Conservation (phyloP, 1,140 invertebrate species). For the Solenopsis fugax region DNA sequence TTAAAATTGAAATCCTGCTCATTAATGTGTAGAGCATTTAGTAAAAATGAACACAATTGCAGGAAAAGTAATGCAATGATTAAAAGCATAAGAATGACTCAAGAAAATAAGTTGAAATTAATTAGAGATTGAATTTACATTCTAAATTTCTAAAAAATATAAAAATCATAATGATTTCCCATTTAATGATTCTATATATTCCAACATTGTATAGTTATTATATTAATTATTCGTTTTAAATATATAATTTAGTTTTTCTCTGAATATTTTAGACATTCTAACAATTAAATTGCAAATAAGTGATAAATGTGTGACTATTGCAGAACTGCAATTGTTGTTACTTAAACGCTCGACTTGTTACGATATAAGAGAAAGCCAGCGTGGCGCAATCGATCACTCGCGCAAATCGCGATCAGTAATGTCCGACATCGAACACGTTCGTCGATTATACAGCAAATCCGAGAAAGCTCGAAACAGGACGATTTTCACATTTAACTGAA, state of each 20-base stretch:
- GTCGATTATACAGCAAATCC: constrained; percentile 12
- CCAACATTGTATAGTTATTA: not conserved
- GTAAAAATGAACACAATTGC: not conserved
- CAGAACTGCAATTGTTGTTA: not conserved
- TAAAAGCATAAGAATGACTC: not conserved
- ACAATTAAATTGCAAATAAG: constrained; percentile 15
- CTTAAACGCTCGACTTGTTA: constrained; percentile 10
- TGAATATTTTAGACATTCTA: not conserved
- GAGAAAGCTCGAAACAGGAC: constrained; percentile 16
- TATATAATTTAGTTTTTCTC: not conserved
- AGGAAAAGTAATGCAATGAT: not conserved
- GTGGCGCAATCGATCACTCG: constrained; percentile 3
- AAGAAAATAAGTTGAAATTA: constrained; percentile 6
- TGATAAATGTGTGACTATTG: not conserved
- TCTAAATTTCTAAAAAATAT: constrained; percentile 7
- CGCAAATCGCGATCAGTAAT: constrained; percentile 11
- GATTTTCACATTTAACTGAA: constrained; percentile 44
- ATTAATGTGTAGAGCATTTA: not conserved
- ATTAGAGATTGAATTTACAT: not conserved
- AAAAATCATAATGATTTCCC: not conserved
- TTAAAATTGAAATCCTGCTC: not conserved
- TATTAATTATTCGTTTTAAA: not conserved
- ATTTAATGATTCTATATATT: not conserved
- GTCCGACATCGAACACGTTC: constrained; percentile 21
- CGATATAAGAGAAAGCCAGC: not conserved